Evolutionary conservation across 2,888 invertebrate species (phyloP), one percentile per base, ranked within the genome.

Genomic region (Brachypterus glaber): DNA sequence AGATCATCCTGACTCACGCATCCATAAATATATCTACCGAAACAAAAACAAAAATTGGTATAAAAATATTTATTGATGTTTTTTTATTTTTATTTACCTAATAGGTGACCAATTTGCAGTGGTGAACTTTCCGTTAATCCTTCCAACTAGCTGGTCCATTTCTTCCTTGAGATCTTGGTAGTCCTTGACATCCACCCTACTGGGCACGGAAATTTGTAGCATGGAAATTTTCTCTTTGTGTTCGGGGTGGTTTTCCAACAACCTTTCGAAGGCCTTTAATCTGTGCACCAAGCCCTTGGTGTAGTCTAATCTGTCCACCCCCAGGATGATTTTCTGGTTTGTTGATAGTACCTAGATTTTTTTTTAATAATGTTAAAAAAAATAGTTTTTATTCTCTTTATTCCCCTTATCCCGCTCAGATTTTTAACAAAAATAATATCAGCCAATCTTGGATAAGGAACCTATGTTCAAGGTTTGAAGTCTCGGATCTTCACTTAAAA

Each of bases 71-170:
- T 21, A 21, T 21, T 21, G 9, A 21, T 7, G 9, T 9, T 21
- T 29, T 8, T 8, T 8, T 13, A 11, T n/a, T 36, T 43, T 50
- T 54, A 49, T 71, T 64, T 80, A 74, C 48, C 27, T 5, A 11
- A 91, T 90, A 0, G 91, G 91, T 1, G 90, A 88, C 91, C 91
- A 91, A 60, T 87, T 88, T 0, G 89, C 85, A 0, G 89, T 90
- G 1, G 89, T 87, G 55, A 90, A 90, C 39, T 82, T 76, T 11
- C 90, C 90, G 58, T 91, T 91, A 41, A 91, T 90, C 40, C 83
- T 72, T 12, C 86, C 90, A 31, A 91, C 88, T 34, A 90, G 60
- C 57, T 90, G 89, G 63, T 91, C 90, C 72, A 91, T 85, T 61
- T 89, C 88, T 33, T 90, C 84, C 56, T 91, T 91, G 39, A 91